phyloP scores from a whole-genome alignment of 2,797 vertebrate species.

The Gambelia wislizenii region DNA sequence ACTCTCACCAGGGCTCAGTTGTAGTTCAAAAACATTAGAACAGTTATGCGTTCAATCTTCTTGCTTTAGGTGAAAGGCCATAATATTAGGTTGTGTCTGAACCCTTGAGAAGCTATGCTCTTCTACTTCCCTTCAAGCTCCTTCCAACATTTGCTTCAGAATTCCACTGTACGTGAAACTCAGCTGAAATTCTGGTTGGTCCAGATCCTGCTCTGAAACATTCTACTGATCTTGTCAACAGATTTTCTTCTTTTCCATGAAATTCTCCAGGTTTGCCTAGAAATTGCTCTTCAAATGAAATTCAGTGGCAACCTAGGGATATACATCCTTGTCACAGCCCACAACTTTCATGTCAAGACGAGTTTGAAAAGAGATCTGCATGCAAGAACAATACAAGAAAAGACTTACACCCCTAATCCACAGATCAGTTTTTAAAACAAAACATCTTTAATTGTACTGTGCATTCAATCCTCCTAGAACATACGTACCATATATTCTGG shows the following conservation, averaged over 20 bases:
- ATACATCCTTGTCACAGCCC: background rate
- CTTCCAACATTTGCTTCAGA: background rate
- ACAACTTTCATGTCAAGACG: background rate
- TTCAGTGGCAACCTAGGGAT: background rate
- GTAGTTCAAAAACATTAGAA: too few relatives aligned
- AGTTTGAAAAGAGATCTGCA: background rate
- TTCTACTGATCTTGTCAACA: background rate
- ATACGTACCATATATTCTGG: too few relatives aligned
- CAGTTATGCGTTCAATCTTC: too few relatives aligned
- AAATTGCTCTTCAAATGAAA: background rate
- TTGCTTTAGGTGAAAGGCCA: background rate
- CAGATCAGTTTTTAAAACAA: too few relatives aligned
- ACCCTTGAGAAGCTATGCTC: background rate
- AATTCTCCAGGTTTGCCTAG: background rate
- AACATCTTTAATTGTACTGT: too few relatives aligned
- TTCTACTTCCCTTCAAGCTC: background rate
- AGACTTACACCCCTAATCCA: too few relatives aligned
- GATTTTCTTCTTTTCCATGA: background rate
- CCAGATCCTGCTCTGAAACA: background rate
- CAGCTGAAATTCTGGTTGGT: background rate
- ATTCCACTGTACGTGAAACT: background rate
- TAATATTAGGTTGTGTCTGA: background rate
- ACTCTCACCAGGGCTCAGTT: too few relatives aligned
- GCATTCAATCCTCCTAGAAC: too few relatives aligned
- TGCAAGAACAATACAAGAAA: too few relatives aligned